Evolutionary conservation across 2,888 invertebrate genomes (phyloP).

Genomic region (Leuctra nigra): DNA sequence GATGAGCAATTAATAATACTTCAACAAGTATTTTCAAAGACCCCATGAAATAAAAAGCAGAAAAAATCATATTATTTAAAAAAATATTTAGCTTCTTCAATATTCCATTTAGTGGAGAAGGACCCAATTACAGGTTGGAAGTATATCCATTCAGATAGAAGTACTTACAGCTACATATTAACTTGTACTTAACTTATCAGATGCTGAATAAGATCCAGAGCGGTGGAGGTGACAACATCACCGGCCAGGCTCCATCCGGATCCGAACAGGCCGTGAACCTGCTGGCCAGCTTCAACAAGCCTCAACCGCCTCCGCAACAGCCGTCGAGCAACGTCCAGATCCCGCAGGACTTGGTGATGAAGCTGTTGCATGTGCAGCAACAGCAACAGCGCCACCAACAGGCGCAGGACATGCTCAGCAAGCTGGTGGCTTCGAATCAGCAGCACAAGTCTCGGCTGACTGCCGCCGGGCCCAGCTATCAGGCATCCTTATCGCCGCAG

Average conservation of each 20-base stretch:
- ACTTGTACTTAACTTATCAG: too few relatives aligned
- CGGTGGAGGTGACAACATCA: conserved; percentile 31
- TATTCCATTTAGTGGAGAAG: too few relatives aligned
- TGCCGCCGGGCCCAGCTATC: neutral
- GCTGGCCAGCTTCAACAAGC: conserved; percentile 17
- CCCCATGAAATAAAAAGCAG: too few relatives aligned
- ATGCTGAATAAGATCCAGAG: conserved; percentile 53
- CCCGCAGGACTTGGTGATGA: conserved; percentile 42
- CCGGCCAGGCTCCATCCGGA: conserved; percentile 33
- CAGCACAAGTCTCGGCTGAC: conserved; percentile 12
- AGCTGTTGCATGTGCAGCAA: conserved; percentile 47
- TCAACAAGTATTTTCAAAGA: too few relatives aligned
- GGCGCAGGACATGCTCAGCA: conserved; percentile 40
- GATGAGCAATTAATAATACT: too few relatives aligned
- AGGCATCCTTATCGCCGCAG: conserved; percentile 36
- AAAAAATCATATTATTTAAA: too few relatives aligned
- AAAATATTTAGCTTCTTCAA: too few relatives aligned
- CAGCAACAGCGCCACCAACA: conserved; percentile 34
- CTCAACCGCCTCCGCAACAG: too few relatives aligned
- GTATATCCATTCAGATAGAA: too few relatives aligned
- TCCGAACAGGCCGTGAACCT: conserved; percentile 20
- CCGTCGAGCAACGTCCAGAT: conserved; percentile 30
- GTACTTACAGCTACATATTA: too few relatives aligned
- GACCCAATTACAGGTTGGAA: too few relatives aligned
- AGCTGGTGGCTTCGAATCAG: conserved; percentile 35